Evolutionary conservation across 2,797 vertebrate species (phyloP).

Genomic region (Sylvilagus floridanus): DNA sequence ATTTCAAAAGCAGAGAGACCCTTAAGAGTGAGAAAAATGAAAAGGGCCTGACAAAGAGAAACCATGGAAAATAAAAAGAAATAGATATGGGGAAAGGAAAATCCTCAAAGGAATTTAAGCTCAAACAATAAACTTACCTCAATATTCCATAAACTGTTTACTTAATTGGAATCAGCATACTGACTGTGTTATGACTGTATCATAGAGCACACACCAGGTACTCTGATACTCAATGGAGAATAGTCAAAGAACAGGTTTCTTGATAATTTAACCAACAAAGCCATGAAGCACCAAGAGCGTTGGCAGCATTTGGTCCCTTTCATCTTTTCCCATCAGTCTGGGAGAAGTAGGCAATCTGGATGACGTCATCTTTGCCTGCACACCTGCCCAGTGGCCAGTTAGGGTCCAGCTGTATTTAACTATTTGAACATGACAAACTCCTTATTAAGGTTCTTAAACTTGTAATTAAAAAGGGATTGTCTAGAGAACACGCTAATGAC

Average conservation of each 20-base stretch:
- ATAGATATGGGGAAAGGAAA: background rate
- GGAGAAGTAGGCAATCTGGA: background rate
- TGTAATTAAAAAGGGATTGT: constrained; percentile 74
- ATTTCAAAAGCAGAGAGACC: background rate
- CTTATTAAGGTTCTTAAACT: constrained; percentile 66
- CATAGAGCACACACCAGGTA: background rate
- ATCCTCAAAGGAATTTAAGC: background rate
- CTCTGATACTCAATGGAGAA: background rate
- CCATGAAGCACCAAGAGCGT: background rate
- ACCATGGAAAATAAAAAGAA: background rate
- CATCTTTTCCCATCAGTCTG: background rate
- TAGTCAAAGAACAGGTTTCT: background rate
- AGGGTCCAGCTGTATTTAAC: constrained; percentile 39
- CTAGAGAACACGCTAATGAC: constrained; percentile 62
- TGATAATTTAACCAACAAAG: background rate
- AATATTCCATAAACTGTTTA: background rate
- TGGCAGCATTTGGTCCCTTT: background rate
- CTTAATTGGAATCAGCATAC: background rate
- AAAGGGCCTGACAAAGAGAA: background rate
- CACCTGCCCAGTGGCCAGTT: background rate
- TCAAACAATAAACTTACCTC: background rate
- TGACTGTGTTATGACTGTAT: too few relatives aligned
- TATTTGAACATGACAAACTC: constrained; percentile 62
- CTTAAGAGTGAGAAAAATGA: background rate
- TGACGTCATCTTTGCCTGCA: background rate